A percentile compares a stretch with the other conserved stretches of the same genome.
Conservation (phyloP, 2,888 invertebrate species). For the Acleris sparsana region DNA sequence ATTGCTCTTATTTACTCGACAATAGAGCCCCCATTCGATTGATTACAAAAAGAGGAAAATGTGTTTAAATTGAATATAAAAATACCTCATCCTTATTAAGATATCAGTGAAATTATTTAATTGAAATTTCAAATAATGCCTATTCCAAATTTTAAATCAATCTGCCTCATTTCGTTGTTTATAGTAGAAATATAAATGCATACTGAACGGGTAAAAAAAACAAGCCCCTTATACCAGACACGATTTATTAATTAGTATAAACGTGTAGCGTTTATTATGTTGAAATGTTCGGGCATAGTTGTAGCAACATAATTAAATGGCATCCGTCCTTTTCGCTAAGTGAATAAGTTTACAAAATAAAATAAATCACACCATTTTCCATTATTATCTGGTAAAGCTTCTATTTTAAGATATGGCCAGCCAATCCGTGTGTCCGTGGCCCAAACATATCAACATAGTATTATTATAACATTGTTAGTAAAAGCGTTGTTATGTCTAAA, state of each 20-base stretch:
- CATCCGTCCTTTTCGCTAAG: too few relatives aligned
- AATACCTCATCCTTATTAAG: too few relatives aligned
- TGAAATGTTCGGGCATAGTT: conserved; percentile 8
- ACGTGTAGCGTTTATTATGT: background rate
- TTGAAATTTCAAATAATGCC: too few relatives aligned
- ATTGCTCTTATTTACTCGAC: too few relatives aligned
- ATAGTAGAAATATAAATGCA: background rate
- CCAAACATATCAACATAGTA: conserved; percentile 28
- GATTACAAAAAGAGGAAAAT: too few relatives aligned
- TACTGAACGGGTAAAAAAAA: conserved; percentile 7
- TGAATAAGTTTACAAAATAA: too few relatives aligned
- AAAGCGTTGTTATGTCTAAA: conserved; percentile 23
- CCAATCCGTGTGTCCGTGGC: background rate
- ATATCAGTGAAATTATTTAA: too few relatives aligned
- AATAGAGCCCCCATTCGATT: too few relatives aligned
- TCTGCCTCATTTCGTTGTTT: background rate
- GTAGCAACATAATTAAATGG: too few relatives aligned
- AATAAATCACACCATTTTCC: background rate
- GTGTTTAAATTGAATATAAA: too few relatives aligned
- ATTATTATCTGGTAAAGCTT: background rate
- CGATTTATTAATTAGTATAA: conserved; percentile 1
- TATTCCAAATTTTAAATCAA: background rate
- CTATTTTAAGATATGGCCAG: conserved; percentile 5
- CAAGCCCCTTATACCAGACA: conserved; percentile 3
- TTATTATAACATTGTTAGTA: conserved; percentile 30